phyloP scores from a whole-genome alignment of 2,113 vertebrate genomes.

The Lamprotornis superbus region DNA sequence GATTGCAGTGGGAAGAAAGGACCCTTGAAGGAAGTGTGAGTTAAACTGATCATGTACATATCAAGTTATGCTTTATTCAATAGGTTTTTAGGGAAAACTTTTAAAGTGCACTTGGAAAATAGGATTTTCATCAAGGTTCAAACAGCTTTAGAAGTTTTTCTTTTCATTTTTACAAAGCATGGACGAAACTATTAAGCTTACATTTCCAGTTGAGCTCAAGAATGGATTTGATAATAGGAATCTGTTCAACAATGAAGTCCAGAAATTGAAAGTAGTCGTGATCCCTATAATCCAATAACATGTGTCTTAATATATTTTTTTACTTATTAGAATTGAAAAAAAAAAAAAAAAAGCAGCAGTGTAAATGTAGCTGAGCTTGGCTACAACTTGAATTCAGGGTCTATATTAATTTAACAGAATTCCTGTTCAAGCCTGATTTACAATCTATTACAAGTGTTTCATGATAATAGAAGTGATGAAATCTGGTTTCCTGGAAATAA shows the following conservation, averaged over 20 bases:
- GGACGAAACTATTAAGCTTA: neutral
- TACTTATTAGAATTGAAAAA: conserved; percentile 39
- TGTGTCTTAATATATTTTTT: conserved; percentile 35
- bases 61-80: neutral
- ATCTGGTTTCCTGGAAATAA: neutral
- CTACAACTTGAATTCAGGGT: neutral
- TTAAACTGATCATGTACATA: neutral
- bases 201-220: neutral
- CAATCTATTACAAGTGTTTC: neutral
- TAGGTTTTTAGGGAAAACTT: neutral
- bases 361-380: neutral
- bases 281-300: conserved; percentile 48
- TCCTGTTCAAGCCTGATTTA: neutral
- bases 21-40: neutral
- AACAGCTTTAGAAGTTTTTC: neutral
- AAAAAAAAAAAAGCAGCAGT: neutral
- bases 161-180: neutral
- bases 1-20: neutral
- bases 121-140: conserved; percentile 5
- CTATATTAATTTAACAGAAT: neutral
- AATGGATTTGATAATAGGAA: conserved; percentile 43
- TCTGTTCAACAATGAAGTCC: conserved; percentile 8
- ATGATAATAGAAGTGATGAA: neutral
- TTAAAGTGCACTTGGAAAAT: neutral
- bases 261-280: conserved; percentile 48